Conservation (phyloP, 2,888 invertebrate genomes). For the Salpingus planirostris region DNA sequence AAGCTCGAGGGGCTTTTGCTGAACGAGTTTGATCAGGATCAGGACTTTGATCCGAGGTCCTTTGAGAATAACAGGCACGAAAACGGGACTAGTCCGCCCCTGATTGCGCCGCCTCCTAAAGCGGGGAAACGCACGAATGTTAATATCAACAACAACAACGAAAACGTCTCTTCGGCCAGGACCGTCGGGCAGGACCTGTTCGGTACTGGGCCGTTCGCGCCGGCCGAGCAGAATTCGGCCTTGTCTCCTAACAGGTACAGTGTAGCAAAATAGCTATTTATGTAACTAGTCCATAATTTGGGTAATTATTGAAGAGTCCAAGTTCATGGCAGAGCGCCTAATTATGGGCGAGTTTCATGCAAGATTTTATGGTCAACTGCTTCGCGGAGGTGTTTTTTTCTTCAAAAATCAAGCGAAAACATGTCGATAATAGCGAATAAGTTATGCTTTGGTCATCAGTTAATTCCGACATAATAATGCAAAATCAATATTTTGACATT, state of each 20-base stretch:
- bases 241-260: conserved; percentile 28
- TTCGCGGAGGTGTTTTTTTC: too few relatives aligned
- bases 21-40: conserved; percentile 66
- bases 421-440: too few relatives aligned
- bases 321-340: too few relatives aligned
- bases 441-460: too few relatives aligned
- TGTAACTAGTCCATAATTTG: too few relatives aligned
- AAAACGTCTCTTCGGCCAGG: conserved; percentile 28
- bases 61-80: conserved; percentile 54
- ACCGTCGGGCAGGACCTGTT: conserved; percentile 63
- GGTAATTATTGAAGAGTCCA: too few relatives aligned
- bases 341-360: too few relatives aligned
- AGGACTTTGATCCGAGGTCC: conserved; percentile 83
- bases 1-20: conserved; percentile 68
- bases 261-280: too few relatives aligned
- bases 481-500: too few relatives aligned
- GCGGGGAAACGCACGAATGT: conserved; percentile 46
- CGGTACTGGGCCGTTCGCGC: conserved; percentile 67
- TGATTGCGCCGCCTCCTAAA: conserved; percentile 87
- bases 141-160: conserved; percentile 34
- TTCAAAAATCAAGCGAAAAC: too few relatives aligned
- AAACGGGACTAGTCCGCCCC: conserved; percentile 47
- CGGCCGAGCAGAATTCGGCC: conserved; percentile 32
- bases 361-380: too few relatives aligned
- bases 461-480: too few relatives aligned